phyloP scores from a whole-genome alignment of 1,140 invertebrate genomes.

The Luehdorfia chinensis region DNA sequence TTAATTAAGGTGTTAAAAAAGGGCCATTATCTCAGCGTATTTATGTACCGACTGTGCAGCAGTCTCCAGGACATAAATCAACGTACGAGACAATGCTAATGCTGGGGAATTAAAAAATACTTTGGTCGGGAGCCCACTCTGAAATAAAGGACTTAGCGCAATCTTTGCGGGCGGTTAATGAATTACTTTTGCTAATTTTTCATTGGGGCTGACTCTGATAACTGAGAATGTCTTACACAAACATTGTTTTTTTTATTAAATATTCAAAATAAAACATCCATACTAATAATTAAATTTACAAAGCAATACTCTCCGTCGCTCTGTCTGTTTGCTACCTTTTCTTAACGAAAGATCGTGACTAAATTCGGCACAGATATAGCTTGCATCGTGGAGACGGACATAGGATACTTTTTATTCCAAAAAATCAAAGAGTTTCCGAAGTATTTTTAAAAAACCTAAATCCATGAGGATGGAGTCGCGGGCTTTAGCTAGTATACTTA shows the following conservation, averaged over 20 bases:
- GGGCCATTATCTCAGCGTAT: constrained; percentile 58
- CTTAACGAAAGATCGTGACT: too few relatives aligned
- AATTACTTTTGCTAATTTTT: constrained; percentile 72
- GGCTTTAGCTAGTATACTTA: too few relatives aligned
- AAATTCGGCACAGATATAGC: too few relatives aligned
- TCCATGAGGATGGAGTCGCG: too few relatives aligned
- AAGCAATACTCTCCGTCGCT: too few relatives aligned
- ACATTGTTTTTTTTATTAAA: constrained; percentile 3
- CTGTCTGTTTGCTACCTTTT: too few relatives aligned
- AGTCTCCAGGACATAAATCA: constrained; percentile 55
- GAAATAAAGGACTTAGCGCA: constrained; percentile 67
- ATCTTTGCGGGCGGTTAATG: constrained; percentile 68
- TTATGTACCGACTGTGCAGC: constrained; percentile 38
- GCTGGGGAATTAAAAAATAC: constrained; percentile 73
- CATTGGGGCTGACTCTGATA: constrained; percentile 33
- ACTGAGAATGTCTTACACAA: background rate
- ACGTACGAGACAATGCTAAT: constrained; percentile 62
- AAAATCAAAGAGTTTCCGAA: too few relatives aligned
- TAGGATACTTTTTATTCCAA: too few relatives aligned
- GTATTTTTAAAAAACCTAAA: too few relatives aligned
- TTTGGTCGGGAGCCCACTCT: constrained; percentile 47
- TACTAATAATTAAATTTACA: too few relatives aligned
- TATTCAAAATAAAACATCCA: too few relatives aligned
- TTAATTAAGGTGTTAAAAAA: constrained; percentile 69
- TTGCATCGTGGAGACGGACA: too few relatives aligned